Conservation (phyloP, 2,888 invertebrate species). For the Megamerina dolium region DNA sequence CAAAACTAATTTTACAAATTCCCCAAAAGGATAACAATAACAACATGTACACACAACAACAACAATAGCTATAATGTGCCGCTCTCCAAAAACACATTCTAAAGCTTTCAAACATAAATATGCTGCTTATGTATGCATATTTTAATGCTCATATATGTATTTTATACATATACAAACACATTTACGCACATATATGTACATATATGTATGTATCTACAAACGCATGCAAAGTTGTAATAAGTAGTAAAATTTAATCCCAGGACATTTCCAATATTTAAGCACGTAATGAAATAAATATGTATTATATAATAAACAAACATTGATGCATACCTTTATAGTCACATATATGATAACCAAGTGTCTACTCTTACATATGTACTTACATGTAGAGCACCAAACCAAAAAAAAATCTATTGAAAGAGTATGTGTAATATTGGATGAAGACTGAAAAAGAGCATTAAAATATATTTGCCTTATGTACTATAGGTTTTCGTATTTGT, state of each 20-base stretch:
- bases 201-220: neutral
- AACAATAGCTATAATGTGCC: conserved; percentile 6
- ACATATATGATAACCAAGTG: neutral
- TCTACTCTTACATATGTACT: neutral
- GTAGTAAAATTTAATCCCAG: conserved; percentile 12
- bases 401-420: neutral
- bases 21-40: conserved; percentile 13
- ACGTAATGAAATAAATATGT: conserved; percentile 12
- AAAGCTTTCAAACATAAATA: no score
- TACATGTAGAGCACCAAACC: neutral
- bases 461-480: no score
- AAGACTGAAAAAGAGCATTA: no score
- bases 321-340: neutral
- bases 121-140: neutral
- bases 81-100: no score
- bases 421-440: no score
- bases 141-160: neutral
- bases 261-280: conserved; percentile 10
- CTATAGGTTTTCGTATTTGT: no score
- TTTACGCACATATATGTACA: neutral
- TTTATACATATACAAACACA: neutral
- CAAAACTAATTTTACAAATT: conserved; percentile 12
- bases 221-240: conserved; percentile 4
- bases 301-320: neutral
- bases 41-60: neutral